These are phyloP conservation scores for Phymanthus crucifer DNA, from an alignment of 92 coral and sea anemone species.

Conservation along the genomic window DNA sequence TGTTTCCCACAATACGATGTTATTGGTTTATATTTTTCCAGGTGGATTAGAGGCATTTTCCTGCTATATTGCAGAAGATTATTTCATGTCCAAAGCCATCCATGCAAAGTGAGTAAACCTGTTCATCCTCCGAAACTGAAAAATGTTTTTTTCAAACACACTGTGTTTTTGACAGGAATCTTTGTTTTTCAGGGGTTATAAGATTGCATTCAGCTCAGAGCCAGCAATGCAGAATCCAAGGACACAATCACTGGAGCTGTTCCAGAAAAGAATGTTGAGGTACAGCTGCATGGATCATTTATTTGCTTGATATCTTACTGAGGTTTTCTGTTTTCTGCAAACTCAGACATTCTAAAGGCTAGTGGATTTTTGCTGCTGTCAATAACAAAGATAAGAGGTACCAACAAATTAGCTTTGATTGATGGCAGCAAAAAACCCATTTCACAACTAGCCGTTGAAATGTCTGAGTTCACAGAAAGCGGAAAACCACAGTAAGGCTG, in stretches of 20 bases:
- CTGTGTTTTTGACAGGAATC: neutral
- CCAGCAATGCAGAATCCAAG: slow-evolving; percentile 99
- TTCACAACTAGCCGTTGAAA: too few species aligned
- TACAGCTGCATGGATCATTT: neutral
- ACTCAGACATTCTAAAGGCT: too few species aligned
- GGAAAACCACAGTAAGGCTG: too few species aligned
- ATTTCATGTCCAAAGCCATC: slow-evolving; percentile 93
- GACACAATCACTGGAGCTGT: slow-evolving; percentile 64
- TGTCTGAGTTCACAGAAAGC: too few species aligned
- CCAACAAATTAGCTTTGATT: too few species aligned
- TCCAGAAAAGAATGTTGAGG: slow-evolving; percentile 87
- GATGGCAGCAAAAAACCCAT: too few species aligned
- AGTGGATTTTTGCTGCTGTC: too few species aligned
- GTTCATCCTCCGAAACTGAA: neutral
- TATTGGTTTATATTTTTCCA: slow-evolving; percentile 17
- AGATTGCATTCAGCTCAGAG: slow-evolving; percentile 81
- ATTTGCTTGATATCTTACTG: too few species aligned
- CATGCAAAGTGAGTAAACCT: slow-evolving; percentile 66
- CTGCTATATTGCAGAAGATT: slow-evolving; percentile 96
- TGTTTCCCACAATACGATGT: neutral
- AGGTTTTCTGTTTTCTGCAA: too few species aligned
- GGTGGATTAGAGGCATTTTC: slow-evolving; percentile 96
- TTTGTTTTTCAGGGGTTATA: slow-evolving; percentile 70
- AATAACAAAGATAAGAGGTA: too few species aligned
- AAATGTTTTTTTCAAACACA: neutral